These are phyloP conservation scores for Andrena camellia DNA, from an alignment of 2,888 invertebrate genomes.

Conservation along the genomic window DNA sequence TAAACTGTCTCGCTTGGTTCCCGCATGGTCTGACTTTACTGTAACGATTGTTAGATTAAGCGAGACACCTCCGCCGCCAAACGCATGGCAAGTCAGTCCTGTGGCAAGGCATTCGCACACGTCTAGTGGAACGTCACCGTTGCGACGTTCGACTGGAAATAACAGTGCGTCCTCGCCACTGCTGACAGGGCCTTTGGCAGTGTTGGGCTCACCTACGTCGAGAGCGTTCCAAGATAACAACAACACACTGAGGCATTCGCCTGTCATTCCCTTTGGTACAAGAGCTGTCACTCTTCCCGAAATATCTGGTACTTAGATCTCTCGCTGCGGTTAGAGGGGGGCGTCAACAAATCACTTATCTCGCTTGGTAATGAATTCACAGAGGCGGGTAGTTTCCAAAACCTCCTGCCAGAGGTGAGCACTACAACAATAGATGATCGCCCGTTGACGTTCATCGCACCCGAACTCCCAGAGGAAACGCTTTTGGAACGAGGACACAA, in stretches of 20 bases:
- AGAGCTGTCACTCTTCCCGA: constrained; percentile 90
- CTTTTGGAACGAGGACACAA: constrained; percentile 98
- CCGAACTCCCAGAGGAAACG: constrained; percentile 97
- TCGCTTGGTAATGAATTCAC: constrained; percentile 68
- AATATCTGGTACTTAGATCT: constrained; percentile 82
- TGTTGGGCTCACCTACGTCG: constrained; percentile 89
- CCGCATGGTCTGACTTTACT: constrained; percentile 16
- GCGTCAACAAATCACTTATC: constrained; percentile 52
- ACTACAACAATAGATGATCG: constrained; percentile 82
- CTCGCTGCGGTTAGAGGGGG: not conserved
- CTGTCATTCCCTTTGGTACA: constrained; percentile 88
- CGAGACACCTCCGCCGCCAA: constrained; percentile 91
- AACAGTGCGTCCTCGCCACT: constrained; percentile 86
- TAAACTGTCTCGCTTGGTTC: not conserved
- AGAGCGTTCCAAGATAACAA: constrained; percentile 88
- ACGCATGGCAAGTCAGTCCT: constrained; percentile 94
- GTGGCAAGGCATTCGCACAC: constrained; percentile 86
- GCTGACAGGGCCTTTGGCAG: constrained; percentile 88
- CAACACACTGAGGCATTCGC: constrained; percentile 87
- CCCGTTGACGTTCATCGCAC: constrained; percentile 92
- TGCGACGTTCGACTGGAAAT: constrained; percentile 87
- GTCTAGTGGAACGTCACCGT: constrained; percentile 88
- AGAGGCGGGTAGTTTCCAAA: constrained; percentile 86
- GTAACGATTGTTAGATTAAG: constrained; percentile 84
- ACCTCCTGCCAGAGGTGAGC: constrained; percentile 85